Base-by-base conservation (phyloP, 2,113 vertebrate genomes). In the Dipodomys ordii region DNA sequence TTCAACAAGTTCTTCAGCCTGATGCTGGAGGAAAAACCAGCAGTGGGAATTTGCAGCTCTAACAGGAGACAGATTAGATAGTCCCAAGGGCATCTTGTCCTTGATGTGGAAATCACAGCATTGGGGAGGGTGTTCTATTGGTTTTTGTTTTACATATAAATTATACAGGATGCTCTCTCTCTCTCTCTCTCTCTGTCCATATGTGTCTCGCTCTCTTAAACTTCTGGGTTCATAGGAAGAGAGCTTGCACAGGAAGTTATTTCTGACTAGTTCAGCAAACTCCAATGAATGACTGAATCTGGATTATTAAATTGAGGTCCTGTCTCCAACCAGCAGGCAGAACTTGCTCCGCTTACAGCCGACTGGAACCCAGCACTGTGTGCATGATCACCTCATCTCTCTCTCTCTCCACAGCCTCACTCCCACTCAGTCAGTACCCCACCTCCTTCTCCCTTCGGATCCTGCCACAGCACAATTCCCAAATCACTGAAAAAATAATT, bases 401-500 rank as follows among this genome's bases (percentile, higher is more conserved):
- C 32, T 39, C 28, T 83, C 46, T 30, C 8, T 16, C 65, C 6
- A 1, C 1, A 28, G 60, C 62, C 62, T 77, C 57, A 7, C 60
- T 46, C 27, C 44, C 73, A 87, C 72, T 53, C 69, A 73, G 19
- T 22, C 71, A 64, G 53, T 25, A 32, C 62, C 1, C 44, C 71
- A 6, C 53, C 67, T 53, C 30, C n/a, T 18, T 28, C 9, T 39
- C 30, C 12, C 28, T 82, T 82, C 64, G 6, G 2, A 81, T 80
- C 71, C 84, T 83, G 76, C 93, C 72, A 83, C 83, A 91, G 85
- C 46, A 25, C 76, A 88, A 89, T 84, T 88, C 92, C 87, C 90
- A 92, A 94, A 83, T 91, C 20, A 60, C 87, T 88, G 77, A 78
- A 92, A 92, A 83, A 72, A 88, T 57, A 82, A 81, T 95, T 89